phyloP scores from a whole-genome alignment of 2,113 vertebrate species.

The Bufo gargarizans region DNA sequence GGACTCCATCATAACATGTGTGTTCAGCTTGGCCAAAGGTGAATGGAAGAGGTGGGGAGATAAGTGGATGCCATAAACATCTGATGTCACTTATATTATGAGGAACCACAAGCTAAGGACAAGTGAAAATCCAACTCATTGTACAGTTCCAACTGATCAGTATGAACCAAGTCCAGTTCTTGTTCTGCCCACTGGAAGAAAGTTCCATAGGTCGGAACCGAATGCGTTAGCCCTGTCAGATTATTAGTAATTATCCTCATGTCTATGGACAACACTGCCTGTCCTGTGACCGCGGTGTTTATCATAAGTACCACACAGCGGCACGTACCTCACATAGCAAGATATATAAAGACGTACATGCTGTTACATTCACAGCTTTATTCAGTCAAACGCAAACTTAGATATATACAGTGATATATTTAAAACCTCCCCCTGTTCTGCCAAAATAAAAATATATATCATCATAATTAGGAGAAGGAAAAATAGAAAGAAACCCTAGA shows the following conservation, averaged over 20 bases:
- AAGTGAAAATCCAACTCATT: neutral
- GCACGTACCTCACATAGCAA: neutral
- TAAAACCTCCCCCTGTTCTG: neutral
- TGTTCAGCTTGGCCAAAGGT: neutral
- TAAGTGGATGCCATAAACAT: neutral
- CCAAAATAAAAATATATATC: conserved; percentile 10
- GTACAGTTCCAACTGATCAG: neutral
- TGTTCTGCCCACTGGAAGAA: neutral
- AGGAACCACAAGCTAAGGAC: neutral
- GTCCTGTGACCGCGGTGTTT: neutral
- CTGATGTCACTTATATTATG: neutral
- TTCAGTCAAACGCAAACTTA: conserved; percentile 28
- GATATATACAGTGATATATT: neutral
- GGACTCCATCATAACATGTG: neutral
- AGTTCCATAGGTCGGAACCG: neutral
- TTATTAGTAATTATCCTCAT: neutral
- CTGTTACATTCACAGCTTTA: conserved; percentile 48
- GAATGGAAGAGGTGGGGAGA: neutral
- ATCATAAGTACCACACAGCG: neutral
- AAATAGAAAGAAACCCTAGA: conserved; percentile 10
- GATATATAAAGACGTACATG: neutral
- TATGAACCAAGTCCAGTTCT: neutral
- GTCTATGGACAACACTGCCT: neutral
- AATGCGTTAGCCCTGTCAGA: neutral
- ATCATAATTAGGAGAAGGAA: neutral